Evolutionary conservation across 1,140 invertebrate genomes (phyloP).

Genomic region (Piezodorus guildinii): DNA sequence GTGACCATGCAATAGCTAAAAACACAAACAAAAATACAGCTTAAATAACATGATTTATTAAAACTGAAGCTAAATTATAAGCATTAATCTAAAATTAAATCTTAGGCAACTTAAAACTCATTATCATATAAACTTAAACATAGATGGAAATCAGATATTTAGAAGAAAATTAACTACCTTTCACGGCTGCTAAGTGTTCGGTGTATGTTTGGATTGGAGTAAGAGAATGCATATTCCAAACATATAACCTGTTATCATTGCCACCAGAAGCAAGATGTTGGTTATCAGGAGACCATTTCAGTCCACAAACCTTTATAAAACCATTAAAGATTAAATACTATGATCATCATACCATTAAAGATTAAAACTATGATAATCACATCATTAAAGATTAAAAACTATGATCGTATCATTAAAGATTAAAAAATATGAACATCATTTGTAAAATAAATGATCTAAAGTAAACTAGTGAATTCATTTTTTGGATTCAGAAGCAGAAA

Average conservation of each 20-base stretch:
- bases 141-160: background rate
- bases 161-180: constrained; percentile 38
- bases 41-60: too few species aligned
- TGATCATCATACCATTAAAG: too few species aligned
- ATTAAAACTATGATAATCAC: too few species aligned
- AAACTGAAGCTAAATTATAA: too few species aligned
- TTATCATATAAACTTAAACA: too few species aligned
- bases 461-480: too few species aligned
- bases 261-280: constrained; percentile 96
- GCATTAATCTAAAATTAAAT: background rate
- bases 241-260: constrained; percentile 96
- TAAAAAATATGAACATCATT: too few species aligned
- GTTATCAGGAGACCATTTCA: constrained; percentile 99
- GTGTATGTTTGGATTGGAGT: constrained; percentile 91
- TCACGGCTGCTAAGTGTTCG: constrained; percentile 95
- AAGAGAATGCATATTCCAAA: constrained; percentile 89
- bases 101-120: background rate
- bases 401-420: too few species aligned
- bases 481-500: too few species aligned
- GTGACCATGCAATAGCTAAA: constrained; percentile 94
- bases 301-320: constrained; percentile 59
- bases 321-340: constrained; percentile 28
- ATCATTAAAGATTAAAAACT: too few species aligned
- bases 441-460: too few species aligned
- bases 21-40: background rate